Evolutionary conservation across 2,888 invertebrate species (phyloP).

Genomic region (Melitaea athalia): DNA sequence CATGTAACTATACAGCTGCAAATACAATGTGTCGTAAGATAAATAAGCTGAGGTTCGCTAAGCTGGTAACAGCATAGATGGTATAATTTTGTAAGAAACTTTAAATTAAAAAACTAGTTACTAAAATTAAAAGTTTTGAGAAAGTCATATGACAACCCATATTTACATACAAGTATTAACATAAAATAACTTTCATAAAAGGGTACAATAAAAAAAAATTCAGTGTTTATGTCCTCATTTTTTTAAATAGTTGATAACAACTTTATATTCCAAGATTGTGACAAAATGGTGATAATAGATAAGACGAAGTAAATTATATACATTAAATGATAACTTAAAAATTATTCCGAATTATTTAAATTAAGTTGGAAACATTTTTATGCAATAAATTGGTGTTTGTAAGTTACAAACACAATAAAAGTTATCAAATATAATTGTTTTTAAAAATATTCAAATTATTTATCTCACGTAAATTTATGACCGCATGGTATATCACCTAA

Average conservation of each 20-base stretch:
- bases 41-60: too few species aligned
- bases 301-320: conserved; percentile 20
- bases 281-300: conserved; percentile 22
- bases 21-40: too few species aligned
- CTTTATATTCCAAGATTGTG: conserved; percentile 15
- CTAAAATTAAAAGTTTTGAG: too few species aligned
- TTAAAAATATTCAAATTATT: background rate
- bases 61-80: too few species aligned
- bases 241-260: conserved; percentile 26
- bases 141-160: too few species aligned
- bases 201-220: conserved; percentile 1
- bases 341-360: background rate
- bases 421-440: background rate
- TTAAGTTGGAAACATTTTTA: background rate
- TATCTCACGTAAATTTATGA: background rate
- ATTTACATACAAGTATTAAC: too few species aligned
- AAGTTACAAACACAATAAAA: background rate
- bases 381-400: background rate
- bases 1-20: too few species aligned
- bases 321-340: background rate
- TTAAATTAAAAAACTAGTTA: too few species aligned
- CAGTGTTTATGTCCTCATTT: conserved; percentile 23
- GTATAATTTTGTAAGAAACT: too few species aligned
- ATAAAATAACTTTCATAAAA: background rate
- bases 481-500: background rate